Base-by-base conservation (phyloP, 2,113 vertebrate genomes). In the Ochotona princeps region DNA sequence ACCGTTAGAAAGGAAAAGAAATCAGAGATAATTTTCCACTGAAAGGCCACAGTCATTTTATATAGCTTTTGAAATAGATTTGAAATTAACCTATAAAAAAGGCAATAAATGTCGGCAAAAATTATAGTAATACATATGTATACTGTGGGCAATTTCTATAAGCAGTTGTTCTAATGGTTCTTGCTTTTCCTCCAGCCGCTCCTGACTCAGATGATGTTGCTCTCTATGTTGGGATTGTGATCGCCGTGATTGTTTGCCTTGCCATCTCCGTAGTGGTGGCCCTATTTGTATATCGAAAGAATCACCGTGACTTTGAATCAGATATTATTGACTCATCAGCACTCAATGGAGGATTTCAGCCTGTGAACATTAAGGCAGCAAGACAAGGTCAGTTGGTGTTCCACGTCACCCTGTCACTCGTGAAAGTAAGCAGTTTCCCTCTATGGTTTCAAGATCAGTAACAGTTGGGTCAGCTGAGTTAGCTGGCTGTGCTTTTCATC, bases 311-410 rank as follows among this genome's bases (percentile, higher is more conserved):
- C 98, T 99, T 99, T 61, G 99, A 99, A 95, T 99, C 99, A 0
- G 99, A 99, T 90, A 99, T 99, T 82, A 99, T 99, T 13, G 99
- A 99, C 97, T 99, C 99, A 30, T 99, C 99, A 0, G 99, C 99
- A 0, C 98, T 99, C 1, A 99, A 99, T 0, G 99, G 99, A 28
- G 99, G 99, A 70, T 99, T 99, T 95, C 99, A 99, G 97, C 98
- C 99, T 3, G 99, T 99, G 83, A 99, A 99, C 92, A 99, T 99
- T 97, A 99, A 99, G 97, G 99, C 99, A 49, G 99, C 99, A 13
- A 98, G 99, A 95, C 99, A 99, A 98, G 99, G 99, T 99, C 88
- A 97, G 98, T 96, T 60, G 51, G 26, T 47, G 4, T 47, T 91
- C 86, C 67, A 0, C 35, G 90, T 69, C 28, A 6, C 23, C 5